These are phyloP conservation scores for Actinia equina DNA, from an alignment of 64 coral and sea anemone species.

Conservation along the genomic window DNA sequence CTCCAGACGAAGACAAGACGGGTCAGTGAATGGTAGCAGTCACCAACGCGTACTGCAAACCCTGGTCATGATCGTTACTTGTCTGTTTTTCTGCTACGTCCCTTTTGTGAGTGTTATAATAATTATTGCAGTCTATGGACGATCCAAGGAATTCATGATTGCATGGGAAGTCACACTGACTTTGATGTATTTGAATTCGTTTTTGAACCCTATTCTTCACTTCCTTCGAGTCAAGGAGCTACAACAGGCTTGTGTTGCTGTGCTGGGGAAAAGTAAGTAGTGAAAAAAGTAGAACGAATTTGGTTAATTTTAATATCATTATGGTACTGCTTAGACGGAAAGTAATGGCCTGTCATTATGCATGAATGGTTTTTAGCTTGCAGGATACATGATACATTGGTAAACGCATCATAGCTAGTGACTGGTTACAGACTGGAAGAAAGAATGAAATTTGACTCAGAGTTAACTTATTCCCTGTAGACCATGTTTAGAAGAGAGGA, in stretches of 20 bases:
- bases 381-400: no score
- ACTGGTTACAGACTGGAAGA: no score
- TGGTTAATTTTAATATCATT: no score
- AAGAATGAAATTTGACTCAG: no score
- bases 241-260: not conserved
- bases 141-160: not conserved
- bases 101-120: slow-evolving; percentile 23
- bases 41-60: slow-evolving; percentile 4
- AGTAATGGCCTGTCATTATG: no score
- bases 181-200: slow-evolving; percentile 31
- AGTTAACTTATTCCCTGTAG: no score
- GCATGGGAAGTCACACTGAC: slow-evolving; percentile 21
- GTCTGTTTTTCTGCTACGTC: slow-evolving; percentile 15
- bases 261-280: not conserved
- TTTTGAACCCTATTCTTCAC: slow-evolving; percentile 27
- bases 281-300: no score
- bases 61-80: slow-evolving; percentile 3
- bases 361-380: no score
- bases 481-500: no score
- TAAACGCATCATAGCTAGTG: no score
- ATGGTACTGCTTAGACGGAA: no score
- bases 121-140: slow-evolving; percentile 15
- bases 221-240: slow-evolving; percentile 11
- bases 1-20: no score
- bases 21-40: not conserved